Evolutionary conservation across 2,888 invertebrate species (phyloP).

Genomic region (Ferrisia virgata): DNA sequence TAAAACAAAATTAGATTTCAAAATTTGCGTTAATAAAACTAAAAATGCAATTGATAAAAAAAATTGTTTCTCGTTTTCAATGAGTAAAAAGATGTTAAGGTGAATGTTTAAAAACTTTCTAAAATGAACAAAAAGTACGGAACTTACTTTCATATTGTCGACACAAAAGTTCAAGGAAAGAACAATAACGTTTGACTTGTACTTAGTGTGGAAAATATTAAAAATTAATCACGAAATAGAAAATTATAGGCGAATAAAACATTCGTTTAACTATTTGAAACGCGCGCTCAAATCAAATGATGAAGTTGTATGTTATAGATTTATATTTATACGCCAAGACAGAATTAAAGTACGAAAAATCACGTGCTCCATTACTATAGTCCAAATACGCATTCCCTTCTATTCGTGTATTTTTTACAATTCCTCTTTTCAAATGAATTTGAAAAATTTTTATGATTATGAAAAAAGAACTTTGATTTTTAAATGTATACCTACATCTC

Average conservation of each 20-base stretch:
- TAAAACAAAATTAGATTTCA: neutral
- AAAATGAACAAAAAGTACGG: no score
- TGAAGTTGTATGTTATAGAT: neutral
- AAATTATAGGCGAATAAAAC: neutral
- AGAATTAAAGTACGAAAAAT: slow-evolving; percentile 19
- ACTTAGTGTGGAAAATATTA: neutral
- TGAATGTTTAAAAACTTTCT: no score
- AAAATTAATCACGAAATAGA: neutral
- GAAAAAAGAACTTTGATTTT: neutral
- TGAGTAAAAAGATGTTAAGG: no score
- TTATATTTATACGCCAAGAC: neutral
- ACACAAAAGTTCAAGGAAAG: neutral
- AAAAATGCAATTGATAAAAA: no score
- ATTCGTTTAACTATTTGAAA: neutral
- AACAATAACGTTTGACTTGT: neutral
- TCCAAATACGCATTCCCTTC: neutral
- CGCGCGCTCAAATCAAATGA: neutral
- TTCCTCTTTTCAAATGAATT: neutral
- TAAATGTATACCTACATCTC: neutral
- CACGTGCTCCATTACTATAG: neutral
- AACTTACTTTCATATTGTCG: neutral
- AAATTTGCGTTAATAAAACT: no score
- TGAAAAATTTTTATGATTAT: neutral
- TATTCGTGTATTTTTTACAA: neutral
- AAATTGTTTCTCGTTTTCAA: no score